Evolutionary conservation across 1,140 invertebrate species (phyloP).

Genomic region (Plodia interpunctella): DNA sequence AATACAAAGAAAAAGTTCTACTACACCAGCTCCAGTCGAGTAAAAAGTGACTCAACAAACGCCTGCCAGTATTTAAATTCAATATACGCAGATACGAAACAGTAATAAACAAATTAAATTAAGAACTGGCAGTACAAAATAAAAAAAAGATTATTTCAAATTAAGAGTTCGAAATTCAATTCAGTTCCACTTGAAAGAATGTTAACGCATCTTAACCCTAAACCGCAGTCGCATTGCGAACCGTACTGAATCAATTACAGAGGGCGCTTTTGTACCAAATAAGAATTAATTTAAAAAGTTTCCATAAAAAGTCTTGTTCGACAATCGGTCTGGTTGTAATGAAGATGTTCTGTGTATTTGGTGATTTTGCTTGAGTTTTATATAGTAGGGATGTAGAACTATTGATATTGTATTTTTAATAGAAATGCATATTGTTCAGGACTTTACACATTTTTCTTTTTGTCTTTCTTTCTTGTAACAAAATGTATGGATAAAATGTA

Average conservation of each 20-base stretch:
- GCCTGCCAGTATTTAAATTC: not conserved
- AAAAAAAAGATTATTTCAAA: constrained; percentile 5
- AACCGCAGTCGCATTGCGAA: constrained; percentile 40
- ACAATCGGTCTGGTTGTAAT: constrained; percentile 5
- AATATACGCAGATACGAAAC: not conserved
- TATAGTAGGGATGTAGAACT: not conserved
- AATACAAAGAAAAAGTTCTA: not conserved
- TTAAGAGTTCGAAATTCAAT: constrained; percentile 14
- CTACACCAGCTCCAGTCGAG: no score
- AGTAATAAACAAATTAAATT: not conserved
- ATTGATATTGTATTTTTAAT: no score
- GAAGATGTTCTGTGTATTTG: not conserved
- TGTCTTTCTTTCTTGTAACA: no score
- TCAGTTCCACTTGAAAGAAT: constrained; percentile 3
- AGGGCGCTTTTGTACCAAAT: constrained; percentile 34
- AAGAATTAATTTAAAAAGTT: constrained; percentile 39
- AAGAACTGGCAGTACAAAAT: not conserved
- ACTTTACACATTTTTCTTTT: no score
- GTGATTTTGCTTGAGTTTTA: not conserved
- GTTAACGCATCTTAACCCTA: constrained; percentile 38
- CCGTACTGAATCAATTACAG: constrained; percentile 60
- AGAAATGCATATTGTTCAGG: no score
- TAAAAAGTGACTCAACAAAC: not conserved
- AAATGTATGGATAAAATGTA: no score
- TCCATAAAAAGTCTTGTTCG: not conserved